Conservation (phyloP, 1,140 invertebrate species). For the Hylaeus volcanicus region DNA sequence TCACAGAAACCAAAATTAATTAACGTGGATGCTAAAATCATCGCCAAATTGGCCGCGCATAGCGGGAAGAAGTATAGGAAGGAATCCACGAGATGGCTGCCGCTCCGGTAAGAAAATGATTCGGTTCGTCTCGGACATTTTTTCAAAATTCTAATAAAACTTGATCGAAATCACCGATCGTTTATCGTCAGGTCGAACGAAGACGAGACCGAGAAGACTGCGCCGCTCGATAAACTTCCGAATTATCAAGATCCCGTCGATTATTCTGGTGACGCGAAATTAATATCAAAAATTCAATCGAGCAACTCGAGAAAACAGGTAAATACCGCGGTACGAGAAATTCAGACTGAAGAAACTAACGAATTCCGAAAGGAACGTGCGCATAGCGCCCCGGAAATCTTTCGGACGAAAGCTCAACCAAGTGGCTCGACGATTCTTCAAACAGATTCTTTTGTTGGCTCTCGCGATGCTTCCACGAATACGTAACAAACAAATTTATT, state of each 20-base stretch:
- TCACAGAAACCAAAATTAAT: conserved; percentile 60
- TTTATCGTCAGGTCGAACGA: conserved; percentile 10
- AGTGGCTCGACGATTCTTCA: background rate
- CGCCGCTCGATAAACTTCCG: conserved; percentile 11
- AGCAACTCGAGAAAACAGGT: background rate
- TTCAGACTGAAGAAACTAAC: background rate
- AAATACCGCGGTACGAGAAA: background rate
- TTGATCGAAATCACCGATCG: background rate
- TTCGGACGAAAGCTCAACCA: background rate
- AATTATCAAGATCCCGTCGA: background rate
- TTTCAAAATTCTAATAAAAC: background rate
- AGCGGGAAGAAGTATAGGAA: conserved; percentile 21
- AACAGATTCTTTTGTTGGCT: background rate
- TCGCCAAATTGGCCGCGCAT: conserved; percentile 48
- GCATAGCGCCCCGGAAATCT: conserved; percentile 43
- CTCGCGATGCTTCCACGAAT: conserved; percentile 15
- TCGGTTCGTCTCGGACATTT: no score
- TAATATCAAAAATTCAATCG: conserved; percentile 19
- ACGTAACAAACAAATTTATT: background rate
- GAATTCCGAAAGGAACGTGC: conserved; percentile 2
- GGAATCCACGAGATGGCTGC: background rate
- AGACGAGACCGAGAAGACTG: conserved; percentile 6
- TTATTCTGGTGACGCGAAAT: conserved; percentile 4
- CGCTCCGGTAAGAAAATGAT: conserved; percentile 12
- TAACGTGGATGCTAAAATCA: conserved; percentile 60